Evolutionary conservation across 2,797 vertebrate species (phyloP).

Genomic region (Pagetopsis macropterus): DNA sequence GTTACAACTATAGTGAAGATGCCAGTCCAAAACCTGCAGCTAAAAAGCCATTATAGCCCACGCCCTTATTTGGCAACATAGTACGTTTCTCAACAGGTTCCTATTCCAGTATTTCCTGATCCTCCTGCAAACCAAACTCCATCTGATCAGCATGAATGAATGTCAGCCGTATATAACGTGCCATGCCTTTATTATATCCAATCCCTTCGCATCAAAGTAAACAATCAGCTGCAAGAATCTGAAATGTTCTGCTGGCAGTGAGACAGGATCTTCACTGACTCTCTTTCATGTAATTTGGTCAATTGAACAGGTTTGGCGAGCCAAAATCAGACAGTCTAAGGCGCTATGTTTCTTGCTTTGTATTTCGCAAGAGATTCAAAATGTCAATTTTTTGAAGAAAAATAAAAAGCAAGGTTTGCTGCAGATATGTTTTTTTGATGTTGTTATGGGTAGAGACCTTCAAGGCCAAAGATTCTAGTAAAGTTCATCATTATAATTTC

Average conservation of each 20-base stretch:
- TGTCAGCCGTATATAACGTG: neutral
- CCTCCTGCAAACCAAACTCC: constrained; percentile 16
- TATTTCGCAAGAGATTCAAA: constrained; percentile 3
- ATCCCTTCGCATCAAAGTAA: constrained; percentile 10
- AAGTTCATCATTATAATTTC: neutral
- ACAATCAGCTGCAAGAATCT: neutral
- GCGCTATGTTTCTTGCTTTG: neutral
- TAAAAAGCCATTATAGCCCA: constrained; percentile 34
- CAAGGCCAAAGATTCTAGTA: too few species aligned
- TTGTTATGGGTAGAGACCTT: neutral
- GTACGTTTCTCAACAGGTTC: constrained; percentile 21
- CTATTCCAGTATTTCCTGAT: constrained; percentile 36
- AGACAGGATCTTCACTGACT: neutral
- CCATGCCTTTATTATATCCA: constrained; percentile 4
- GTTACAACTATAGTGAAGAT: neutral
- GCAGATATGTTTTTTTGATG: neutral
- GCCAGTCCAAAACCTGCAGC: neutral
- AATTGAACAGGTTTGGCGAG: neutral
- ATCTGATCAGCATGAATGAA: constrained; percentile 1
- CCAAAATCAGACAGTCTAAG: neutral
- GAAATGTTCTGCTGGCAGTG: neutral
- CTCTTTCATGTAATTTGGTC: neutral
- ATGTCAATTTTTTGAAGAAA: neutral
- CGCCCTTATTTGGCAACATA: constrained; percentile 32
- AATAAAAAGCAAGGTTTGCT: constrained; percentile 13